A percentile compares a stretch with the other conserved stretches of the same genome.
phyloP scores from a whole-genome alignment of 2,888 invertebrate species.

The Torymus aiolomorphi region DNA sequence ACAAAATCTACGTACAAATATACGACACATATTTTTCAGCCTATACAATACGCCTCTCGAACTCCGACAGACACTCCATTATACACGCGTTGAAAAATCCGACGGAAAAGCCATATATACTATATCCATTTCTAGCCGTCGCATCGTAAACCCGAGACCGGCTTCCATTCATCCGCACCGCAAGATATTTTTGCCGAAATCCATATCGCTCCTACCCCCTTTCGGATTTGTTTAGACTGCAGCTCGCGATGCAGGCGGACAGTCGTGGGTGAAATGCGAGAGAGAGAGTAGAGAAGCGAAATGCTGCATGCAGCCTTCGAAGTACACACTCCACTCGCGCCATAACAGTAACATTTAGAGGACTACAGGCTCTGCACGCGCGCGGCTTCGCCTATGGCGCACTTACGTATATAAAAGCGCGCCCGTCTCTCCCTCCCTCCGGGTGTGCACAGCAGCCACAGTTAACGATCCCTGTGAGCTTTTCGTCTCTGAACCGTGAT shows the following conservation, averaged over 20 bases:
- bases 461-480: conserved; percentile 58
- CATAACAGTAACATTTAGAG: conserved; percentile 45
- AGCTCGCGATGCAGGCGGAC: too few relatives aligned
- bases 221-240: too few relatives aligned
- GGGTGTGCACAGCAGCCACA: conserved; percentile 2
- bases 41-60: too few relatives aligned
- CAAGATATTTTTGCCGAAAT: not conserved
- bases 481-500: conserved; percentile 56
- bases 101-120: too few relatives aligned
- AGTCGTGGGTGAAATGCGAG: too few relatives aligned
- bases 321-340: not conserved
- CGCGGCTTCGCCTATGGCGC: not conserved
- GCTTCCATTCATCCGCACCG: too few relatives aligned
- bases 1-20: too few relatives aligned
- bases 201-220: not conserved
- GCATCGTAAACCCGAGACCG: too few relatives aligned
- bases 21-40: too few relatives aligned
- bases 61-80: too few relatives aligned
- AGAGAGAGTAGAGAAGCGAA: not conserved
- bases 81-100: too few relatives aligned
- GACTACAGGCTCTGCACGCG: not conserved
- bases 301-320: not conserved
- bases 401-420: not conserved
- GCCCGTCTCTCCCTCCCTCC: not conserved
- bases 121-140: too few relatives aligned